phyloP scores from a whole-genome alignment of 1,140 invertebrate species.

The Scaptomyza hsui region DNA sequence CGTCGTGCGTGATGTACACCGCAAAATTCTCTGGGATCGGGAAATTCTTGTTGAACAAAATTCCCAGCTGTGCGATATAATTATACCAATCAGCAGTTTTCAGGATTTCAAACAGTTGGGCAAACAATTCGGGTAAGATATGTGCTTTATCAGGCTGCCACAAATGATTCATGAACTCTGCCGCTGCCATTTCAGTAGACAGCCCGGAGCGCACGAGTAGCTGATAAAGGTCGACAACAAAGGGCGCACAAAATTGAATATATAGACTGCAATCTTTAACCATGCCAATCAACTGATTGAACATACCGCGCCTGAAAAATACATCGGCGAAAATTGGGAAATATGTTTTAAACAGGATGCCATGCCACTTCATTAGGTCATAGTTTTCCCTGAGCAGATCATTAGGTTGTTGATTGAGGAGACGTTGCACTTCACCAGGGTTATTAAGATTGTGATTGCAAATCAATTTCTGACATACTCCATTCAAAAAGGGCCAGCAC shows the following conservation, averaged over 20 bases:
- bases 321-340: conserved; percentile 42
- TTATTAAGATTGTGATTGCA: conserved; percentile 43
- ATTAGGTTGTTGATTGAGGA: background rate
- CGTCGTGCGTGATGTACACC: background rate
- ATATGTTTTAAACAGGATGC: conserved; percentile 29
- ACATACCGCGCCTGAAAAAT: conserved; percentile 24
- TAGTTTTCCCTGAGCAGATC: conserved; percentile 18
- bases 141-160: conserved; percentile 32
- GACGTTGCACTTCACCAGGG: conserved; percentile 26
- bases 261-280: conserved; percentile 43
- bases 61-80: conserved; percentile 18
- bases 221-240: conserved; percentile 5
- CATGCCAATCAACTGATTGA: conserved; percentile 36
- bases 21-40: conserved; percentile 33
- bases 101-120: conserved; percentile 23
- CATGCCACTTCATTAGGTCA: conserved; percentile 2
- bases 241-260: background rate
- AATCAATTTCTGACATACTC: background rate
- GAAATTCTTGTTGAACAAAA: conserved; percentile 24
- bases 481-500: conserved; percentile 36
- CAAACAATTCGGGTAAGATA: background rate
- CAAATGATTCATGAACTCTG: conserved; percentile 45
- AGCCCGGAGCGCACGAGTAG: conserved; percentile 11
- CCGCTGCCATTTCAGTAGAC: background rate
- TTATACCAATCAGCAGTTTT: conserved; percentile 40